Evolutionary conservation across 2,113 vertebrate genomes (phyloP).

Genomic region (Ondatra zibethicus): DNA sequence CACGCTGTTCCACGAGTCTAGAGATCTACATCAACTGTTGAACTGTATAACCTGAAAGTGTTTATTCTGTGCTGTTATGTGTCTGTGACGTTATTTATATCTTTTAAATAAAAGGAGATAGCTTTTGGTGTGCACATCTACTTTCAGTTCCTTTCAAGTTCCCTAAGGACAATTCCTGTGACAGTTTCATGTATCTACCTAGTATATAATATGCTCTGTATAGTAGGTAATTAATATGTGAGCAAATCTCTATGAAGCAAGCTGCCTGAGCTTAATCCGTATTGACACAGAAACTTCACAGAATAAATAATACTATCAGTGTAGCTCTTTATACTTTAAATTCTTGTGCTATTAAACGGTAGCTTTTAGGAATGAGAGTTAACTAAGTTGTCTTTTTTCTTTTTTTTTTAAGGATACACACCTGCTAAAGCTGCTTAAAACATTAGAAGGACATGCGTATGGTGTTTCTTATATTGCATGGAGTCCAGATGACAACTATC

Average conservation of each 20-base stretch:
- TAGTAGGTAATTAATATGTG: neutral
- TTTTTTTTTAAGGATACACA: slow-evolving; percentile 91
- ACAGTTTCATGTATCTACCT: neutral
- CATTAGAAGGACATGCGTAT: slow-evolving; percentile 97
- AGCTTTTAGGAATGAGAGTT: neutral
- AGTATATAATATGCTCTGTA: neutral
- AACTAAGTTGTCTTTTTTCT: slow-evolving; percentile 56
- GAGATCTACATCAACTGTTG: neutral
- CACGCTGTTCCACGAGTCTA: neutral
- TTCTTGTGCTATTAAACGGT: neutral
- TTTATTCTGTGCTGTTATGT: neutral
- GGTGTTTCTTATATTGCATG: slow-evolving; percentile 99
- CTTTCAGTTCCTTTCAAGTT: neutral
- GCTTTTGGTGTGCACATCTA: neutral
- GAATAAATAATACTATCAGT: neutral
- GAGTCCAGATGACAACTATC: slow-evolving; percentile 97
- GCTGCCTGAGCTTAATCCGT: neutral
- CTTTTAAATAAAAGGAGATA: neutral
- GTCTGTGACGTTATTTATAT: neutral
- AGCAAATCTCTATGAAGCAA: neutral
- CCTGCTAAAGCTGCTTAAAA: slow-evolving; percentile 95
- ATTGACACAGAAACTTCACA: neutral
- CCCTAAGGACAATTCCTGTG: neutral
- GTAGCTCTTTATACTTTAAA: neutral
- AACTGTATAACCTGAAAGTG: neutral